Evolutionary conservation across 2,888 invertebrate genomes (phyloP).

Genomic region (Amphipyra berbera): DNA sequence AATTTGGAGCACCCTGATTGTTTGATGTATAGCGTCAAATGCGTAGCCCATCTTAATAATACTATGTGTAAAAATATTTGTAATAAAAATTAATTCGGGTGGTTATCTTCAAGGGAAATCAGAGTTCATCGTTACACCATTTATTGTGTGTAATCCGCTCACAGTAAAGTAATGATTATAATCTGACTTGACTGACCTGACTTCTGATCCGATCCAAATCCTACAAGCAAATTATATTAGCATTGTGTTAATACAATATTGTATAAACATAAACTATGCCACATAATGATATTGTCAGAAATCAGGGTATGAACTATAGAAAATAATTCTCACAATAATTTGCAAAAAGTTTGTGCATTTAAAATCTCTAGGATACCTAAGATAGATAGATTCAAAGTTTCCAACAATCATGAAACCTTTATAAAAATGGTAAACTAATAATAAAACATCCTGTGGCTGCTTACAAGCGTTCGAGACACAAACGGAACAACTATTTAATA

Average conservation of each 20-base stretch:
- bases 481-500: slow-evolving; percentile 36
- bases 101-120: slow-evolving; percentile 39
- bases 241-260: slow-evolving; percentile 20
- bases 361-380: no score
- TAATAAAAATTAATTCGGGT: slow-evolving; percentile 6
- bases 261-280: not conserved
- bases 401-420: not conserved
- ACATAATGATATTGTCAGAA: not conserved
- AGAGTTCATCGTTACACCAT: slow-evolving; percentile 31
- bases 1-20: no score
- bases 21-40: not conserved
- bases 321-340: no score
- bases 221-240: slow-evolving; percentile 19
- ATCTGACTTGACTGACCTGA: slow-evolving; percentile 32
- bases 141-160: slow-evolving; percentile 36
- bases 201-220: slow-evolving; percentile 32
- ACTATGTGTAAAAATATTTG: slow-evolving; percentile 10
- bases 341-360: no score
- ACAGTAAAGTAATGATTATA: slow-evolving; percentile 26
- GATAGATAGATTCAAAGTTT: not conserved
- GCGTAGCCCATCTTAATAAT: not conserved
- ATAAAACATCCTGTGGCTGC: slow-evolving; percentile 20
- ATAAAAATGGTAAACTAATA: not conserved
- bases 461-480: slow-evolving; percentile 14
- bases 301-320: not conserved